Percentiles rank a stretch among this genome's conserved stretches.
These are phyloP conservation scores for Dermatophagoides farinae DNA, from an alignment of 1,140 invertebrate genomes.

Conservation along the genomic window DNA sequence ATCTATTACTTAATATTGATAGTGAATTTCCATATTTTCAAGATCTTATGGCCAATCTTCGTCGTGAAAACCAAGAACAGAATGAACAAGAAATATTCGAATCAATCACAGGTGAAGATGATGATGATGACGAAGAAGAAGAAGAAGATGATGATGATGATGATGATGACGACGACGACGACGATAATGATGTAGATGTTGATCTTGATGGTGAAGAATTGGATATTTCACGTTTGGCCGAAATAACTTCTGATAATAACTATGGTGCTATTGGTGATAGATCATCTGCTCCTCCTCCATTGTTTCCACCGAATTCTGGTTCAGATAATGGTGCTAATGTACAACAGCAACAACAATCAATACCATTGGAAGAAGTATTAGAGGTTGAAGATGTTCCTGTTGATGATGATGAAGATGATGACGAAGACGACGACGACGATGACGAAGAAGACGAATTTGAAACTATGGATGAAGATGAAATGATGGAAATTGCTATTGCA, in stretches of 20 bases:
- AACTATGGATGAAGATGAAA: conserved; percentile 73
- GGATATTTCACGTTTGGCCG: neutral
- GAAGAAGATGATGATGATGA: neutral
- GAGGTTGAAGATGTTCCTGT: conserved; percentile 19
- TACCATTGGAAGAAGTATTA: neutral
- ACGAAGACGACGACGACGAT: conserved; percentile 36
- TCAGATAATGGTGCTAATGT: neutral
- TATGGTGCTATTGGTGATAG: neutral
- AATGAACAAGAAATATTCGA: neutral
- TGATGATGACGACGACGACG: conserved; percentile 1
- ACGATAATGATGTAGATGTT: neutral
- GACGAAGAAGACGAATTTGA: conserved; percentile 60
- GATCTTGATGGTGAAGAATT: neutral
- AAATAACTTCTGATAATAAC: neutral
- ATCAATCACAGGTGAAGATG: neutral
- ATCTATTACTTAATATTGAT: neutral
- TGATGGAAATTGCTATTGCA: conserved; percentile 86
- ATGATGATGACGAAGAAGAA: neutral
- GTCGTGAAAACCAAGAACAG: no score
- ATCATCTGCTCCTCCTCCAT: neutral
- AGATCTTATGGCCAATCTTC: no score
- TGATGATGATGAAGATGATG: conserved; percentile 35
- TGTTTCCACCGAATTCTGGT: neutral
- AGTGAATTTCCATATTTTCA: no score
- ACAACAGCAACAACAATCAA: neutral